Base-by-base conservation (phyloP, 2,113 vertebrate genomes). In the Spermophilus dauricus region DNA sequence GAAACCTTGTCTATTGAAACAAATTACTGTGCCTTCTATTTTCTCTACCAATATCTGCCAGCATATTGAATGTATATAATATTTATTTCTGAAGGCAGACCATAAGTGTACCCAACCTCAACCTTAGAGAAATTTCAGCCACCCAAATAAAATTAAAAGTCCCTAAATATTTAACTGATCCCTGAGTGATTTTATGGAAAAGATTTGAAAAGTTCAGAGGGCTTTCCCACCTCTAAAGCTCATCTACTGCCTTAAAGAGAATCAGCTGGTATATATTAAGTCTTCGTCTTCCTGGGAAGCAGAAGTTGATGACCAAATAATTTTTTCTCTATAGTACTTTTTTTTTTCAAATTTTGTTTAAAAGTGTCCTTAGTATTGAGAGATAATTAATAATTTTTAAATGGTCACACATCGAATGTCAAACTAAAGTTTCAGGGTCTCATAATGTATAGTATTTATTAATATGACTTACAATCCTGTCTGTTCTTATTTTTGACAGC, bases 1-100 rank as follows among this genome's bases (percentile, higher is more conserved):
- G 65, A 63, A 92, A 28, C 2, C 9, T 93, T 76, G 17, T 70
- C 90, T 82, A 16, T 5, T 78, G 84, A 92, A 86, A 96, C 80
- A 90, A 45, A 92, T 87, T 28, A 28, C 77, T 20, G 5, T 32
- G 5, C 12, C 45, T 56, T 26, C 7, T 85, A 24, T n/a, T 39
- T 81, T 63, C 48, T 75, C 39, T 39, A 93, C 26, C 17, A 45
- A 1, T 26, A 0, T 45, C 34, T 78, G 5, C 63, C 28, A 69
- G 37, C 2, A 83, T 9, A 16, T 42, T 42, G 0, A 18, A 24
- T 75, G 56, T 88, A 86, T 75, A 30, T 34, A 80, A 24, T 24
- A 14, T 72, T 86, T 95, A 56, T 73, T 94, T 81, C 67, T 11
- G 1, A 24, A 45, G 30, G 5, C 65, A 12, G 53, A 16, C 22